Evolutionary conservation across 2,113 vertebrate species (phyloP).

Genomic region (Chaetodon trifascialis): DNA sequence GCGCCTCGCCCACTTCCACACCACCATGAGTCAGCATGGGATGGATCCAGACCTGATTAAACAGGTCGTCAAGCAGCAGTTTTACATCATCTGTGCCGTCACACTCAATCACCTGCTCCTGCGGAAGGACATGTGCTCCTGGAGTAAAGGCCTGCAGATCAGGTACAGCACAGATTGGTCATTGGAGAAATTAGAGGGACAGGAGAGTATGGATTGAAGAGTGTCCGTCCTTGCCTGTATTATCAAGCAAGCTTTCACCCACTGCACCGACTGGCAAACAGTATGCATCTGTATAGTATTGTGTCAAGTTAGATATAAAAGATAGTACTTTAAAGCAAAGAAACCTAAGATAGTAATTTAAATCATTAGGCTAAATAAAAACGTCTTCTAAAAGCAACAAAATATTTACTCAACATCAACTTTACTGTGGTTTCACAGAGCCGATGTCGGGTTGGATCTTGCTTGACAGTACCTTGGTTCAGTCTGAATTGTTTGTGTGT

Average conservation of each 20-base stretch:
- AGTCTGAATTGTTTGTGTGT: not conserved
- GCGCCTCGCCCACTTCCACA: conserved; percentile 90
- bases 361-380: no score
- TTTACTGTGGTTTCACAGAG: not conserved
- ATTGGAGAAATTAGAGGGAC: not conserved
- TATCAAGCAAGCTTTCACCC: not conserved
- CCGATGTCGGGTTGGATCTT: not conserved
- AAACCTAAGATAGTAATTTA: not conserved
- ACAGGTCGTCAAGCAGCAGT: conserved; percentile 94
- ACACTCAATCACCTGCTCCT: conserved; percentile 96
- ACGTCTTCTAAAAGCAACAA: no score
- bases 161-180: conserved; percentile 81
- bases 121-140: conserved; percentile 98
- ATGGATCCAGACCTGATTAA: conserved; percentile 91
- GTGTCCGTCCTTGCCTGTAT: not conserved
- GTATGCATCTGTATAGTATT: not conserved
- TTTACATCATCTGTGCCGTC: conserved; percentile 92
- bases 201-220: not conserved
- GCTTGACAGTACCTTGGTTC: not conserved
- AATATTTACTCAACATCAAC: not conserved
- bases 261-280: not conserved
- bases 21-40: conserved; percentile 92
- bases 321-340: not conserved
- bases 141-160: conserved; percentile 99
- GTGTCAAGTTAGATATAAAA: not conserved